A percentile compares a stretch with the other conserved stretches of the same genome.
These are phyloP conservation scores for Pseudoips prasinana DNA, from an alignment of 2,888 invertebrate genomes.

Conservation along the genomic window DNA sequence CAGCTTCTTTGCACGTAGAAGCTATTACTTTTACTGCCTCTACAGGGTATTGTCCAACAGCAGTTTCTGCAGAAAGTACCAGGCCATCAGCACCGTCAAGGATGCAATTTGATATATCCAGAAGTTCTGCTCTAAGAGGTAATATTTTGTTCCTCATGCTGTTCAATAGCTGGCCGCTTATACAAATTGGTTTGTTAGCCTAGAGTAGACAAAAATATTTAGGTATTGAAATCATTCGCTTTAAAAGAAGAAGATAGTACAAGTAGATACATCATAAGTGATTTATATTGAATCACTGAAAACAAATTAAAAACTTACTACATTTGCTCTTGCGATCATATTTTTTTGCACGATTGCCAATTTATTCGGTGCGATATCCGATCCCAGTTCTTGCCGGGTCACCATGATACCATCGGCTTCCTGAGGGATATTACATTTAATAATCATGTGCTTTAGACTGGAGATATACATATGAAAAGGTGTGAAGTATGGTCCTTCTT, in stretches of 20 bases:
- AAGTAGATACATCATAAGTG: not conserved
- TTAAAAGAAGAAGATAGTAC: no score
- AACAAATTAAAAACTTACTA: constrained; percentile 40
- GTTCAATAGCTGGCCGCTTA: constrained; percentile 58
- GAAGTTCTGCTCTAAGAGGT: constrained; percentile 82
- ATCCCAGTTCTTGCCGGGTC: constrained; percentile 80
- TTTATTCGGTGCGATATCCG: constrained; percentile 74
- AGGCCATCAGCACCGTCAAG: constrained; percentile 88
- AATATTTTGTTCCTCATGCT: constrained; percentile 58
- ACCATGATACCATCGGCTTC: constrained; percentile 86
- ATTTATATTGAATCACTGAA: not conserved
- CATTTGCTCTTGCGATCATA: constrained; percentile 74
- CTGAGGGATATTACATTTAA: constrained; percentile 34
- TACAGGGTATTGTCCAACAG: constrained; percentile 84
- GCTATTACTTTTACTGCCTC: constrained; percentile 67
- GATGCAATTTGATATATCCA: constrained; percentile 88
- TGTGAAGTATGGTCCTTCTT: no score
- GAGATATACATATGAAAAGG: no score
- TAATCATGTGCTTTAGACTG: no score
- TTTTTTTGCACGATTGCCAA: constrained; percentile 79
- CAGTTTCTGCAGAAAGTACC: constrained; percentile 86
- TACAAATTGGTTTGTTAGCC: constrained; percentile 59
- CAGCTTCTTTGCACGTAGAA: constrained; percentile 85
- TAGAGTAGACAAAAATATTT: constrained; percentile 21
- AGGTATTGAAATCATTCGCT: no score